Evolutionary conservation across 2,888 invertebrate species (phyloP).

Genomic region (Noctua pronuba): DNA sequence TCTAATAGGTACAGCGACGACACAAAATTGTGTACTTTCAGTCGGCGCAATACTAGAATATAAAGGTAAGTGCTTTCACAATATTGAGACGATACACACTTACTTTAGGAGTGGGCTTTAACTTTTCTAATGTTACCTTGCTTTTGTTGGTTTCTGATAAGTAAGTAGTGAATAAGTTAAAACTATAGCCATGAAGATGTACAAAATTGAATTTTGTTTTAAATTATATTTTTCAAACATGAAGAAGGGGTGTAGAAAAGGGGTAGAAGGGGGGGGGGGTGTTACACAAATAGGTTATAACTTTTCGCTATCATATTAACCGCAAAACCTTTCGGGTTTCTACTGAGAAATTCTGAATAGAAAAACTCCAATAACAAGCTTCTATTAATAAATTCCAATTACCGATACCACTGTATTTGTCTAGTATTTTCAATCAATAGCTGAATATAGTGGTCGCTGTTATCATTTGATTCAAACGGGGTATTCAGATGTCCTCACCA

Average conservation of each 20-base stretch:
- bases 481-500: slow-evolving; percentile 3
- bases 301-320: neutral
- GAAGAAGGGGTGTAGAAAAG: neutral
- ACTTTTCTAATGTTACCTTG: neutral
- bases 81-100: neutral
- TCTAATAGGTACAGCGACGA: slow-evolving; percentile 24
- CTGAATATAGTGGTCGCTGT: neutral
- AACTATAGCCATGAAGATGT: neutral
- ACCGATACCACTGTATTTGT: neutral
- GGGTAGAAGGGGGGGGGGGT: neutral
- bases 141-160: neutral
- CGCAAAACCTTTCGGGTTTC: neutral
- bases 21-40: slow-evolving; percentile 18
- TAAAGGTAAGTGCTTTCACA: slow-evolving; percentile 7
- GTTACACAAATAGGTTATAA: neutral
- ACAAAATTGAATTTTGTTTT: neutral
- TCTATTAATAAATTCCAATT: slow-evolving; percentile 2
- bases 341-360: neutral
- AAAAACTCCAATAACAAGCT: slow-evolving; percentile 1
- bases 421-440: neutral
- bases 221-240: neutral
- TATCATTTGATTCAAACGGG: slow-evolving; percentile 6
- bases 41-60: neutral
- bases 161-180: neutral
- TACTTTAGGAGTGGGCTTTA: neutral